phyloP scores from a whole-genome alignment of 2,797 vertebrate genomes.

The Cyclopterus lumpus region DNA sequence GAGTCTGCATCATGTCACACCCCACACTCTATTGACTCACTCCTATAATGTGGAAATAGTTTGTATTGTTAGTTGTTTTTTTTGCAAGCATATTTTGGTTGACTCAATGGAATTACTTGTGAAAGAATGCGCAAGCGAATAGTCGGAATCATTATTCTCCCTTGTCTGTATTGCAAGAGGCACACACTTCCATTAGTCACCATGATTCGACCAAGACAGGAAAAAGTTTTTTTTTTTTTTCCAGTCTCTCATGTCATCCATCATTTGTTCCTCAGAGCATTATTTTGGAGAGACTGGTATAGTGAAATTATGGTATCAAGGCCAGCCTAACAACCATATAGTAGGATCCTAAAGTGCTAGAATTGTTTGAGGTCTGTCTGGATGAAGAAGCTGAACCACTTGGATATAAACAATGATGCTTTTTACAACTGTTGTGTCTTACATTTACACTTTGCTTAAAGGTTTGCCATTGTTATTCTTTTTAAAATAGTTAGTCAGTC shows the following conservation, averaged over 20 bases:
- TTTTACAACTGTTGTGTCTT: background rate
- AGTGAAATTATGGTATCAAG: constrained; percentile 17
- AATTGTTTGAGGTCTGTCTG: background rate
- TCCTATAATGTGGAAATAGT: constrained; percentile 33
- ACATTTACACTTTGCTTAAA: background rate
- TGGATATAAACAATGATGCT: background rate
- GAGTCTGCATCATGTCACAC: constrained; percentile 6
- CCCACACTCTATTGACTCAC: constrained; percentile 32
- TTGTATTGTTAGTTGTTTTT: constrained; percentile 2
- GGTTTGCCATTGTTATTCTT: background rate
- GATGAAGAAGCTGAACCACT: background rate
- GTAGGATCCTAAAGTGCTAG: background rate
- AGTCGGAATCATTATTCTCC: constrained; percentile 23
- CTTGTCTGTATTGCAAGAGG: constrained; percentile 21
- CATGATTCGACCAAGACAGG: constrained; percentile 45
- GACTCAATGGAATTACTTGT: constrained; percentile 22
- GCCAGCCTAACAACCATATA: background rate
- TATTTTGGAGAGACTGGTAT: constrained; percentile 15
- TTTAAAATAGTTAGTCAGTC: background rate
- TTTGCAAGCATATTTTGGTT: constrained; percentile 21
- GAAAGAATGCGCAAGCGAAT: constrained; percentile 23
- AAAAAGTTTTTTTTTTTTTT: constrained; percentile 39
- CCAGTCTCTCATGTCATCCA: constrained; percentile 23
- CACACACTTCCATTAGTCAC: constrained; percentile 37
- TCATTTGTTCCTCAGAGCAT: constrained; percentile 31